Evolutionary conservation across 2,113 vertebrate species (phyloP), one percentile per base, ranked within the genome.

Genomic region (Megalops atlanticus): DNA sequence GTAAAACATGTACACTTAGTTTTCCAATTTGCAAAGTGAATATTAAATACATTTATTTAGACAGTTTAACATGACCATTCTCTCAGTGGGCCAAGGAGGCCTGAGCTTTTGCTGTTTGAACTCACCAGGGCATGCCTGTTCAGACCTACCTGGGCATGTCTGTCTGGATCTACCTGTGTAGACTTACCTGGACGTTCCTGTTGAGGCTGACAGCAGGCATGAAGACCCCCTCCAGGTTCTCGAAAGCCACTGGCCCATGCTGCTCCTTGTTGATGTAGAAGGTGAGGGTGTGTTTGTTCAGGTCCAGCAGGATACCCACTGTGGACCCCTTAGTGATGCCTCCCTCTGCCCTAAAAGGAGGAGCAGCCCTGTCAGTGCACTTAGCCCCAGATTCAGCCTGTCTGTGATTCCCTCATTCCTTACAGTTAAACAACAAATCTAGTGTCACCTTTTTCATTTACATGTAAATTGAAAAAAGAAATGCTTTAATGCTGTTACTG

Each of bases 171-270:
- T 89, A 98, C 98, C 72, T 21, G 16, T 6, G 27, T 27, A 69
- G 12, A 38, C 86, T 82, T 89, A 98, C 98, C 97, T 99, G 98
- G 40, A 99, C 98, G 0, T 99, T 99, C 84, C 98, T 94, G 87
- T 99, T 99, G 93, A 99, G 96, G 92, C 98, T 99, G 83, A 99
- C 77, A 0, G 98, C 98, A 0, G 98, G 98, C 91, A 99, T 96
- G 85, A 99, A 99, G 82, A 99, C 97, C 0, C 98, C 98, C 0
- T 99, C 98, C 58, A 99, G 82, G 52, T 95, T 96, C 86, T 97
- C 96, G 76, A 99, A 99, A 0, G 98, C 97, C 1, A 96, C 93
- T 6, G 97, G 97, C 12, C 98, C 98, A 16, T 99, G 98, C 92
- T 99, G 98, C 91, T 97, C 91, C 81, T 98, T 96, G 39, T 99